These are phyloP conservation scores for Creontiades dilutus DNA, from an alignment of 2,888 invertebrate genomes.

Conservation along the genomic window DNA sequence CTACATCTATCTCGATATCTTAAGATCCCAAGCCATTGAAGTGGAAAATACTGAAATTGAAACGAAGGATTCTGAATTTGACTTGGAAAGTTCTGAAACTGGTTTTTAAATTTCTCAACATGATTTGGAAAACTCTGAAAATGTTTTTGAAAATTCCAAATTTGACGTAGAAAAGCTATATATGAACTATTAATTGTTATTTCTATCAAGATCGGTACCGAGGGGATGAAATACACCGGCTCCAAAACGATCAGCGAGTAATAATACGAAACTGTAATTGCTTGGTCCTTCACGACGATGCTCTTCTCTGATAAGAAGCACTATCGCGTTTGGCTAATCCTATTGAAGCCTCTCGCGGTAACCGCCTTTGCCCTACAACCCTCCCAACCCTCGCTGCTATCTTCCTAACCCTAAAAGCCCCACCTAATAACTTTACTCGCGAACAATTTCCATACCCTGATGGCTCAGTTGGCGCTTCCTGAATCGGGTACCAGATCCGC, in stretches of 20 bases:
- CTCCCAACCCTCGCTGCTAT: neutral
- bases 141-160: too few relatives aligned
- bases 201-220: too few relatives aligned
- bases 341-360: conserved; percentile 55
- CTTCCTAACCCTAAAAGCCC: conserved; percentile 24
- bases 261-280: conserved; percentile 51
- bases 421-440: conserved; percentile 59
- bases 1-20: too few relatives aligned
- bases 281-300: conserved; percentile 50
- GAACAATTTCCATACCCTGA: conserved; percentile 70
- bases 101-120: too few relatives aligned
- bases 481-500: neutral
- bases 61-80: too few relatives aligned
- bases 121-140: too few relatives aligned
- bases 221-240: neutral
- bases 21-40: too few relatives aligned
- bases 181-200: too few relatives aligned
- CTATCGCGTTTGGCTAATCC: conserved; percentile 61
- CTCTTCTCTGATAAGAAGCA: conserved; percentile 46
- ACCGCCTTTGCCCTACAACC: conserved; percentile 35
- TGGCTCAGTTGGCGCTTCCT: conserved; percentile 60
- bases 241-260: conserved; percentile 2
- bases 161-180: too few relatives aligned
- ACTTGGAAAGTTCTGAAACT: too few relatives aligned
- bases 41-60: too few relatives aligned